Evolutionary conservation across 2,888 invertebrate genomes (phyloP), one percentile per base, ranked within the genome.

Genomic region (Heterodera filipjevi): DNA sequence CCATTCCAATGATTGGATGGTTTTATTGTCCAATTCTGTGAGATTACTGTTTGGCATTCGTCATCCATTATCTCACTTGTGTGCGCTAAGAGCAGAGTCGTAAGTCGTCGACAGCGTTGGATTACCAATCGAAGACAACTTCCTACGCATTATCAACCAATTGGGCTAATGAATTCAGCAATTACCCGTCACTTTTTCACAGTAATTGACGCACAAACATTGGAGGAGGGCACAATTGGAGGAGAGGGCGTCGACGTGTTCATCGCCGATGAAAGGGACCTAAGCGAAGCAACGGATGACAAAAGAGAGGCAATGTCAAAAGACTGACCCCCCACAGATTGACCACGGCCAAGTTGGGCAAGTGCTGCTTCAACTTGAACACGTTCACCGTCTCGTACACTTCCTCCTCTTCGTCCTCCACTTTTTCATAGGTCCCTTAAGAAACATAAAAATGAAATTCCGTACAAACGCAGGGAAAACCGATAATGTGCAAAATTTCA

Each of bases 371-470:
- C 77, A 99, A 92, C 90, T 97, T 99, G 90, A 97, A 96, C 39
- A 99, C 96, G 91, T 99, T 99, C 86, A 99, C 96, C 8, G 96
- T 96, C 90, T 97, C 97, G 90, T 97, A 97, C 85, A 98, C 96
- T 91, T 99, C 99, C 89, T 99, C 99, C 89, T 99, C 98, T 87
- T 97, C 98, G 89, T 98, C 97, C 90, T 97, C 96, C 6, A 96
- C 93, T 90, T 96, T 96, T 90, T 97, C 97, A 89, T 97, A 97
- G 0, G 96, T 97, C 22, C 96, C 94, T 94, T 89, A 39, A 86
- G 70, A n/a, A 66, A 49, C 12, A n/a, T n/a, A 27, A 66, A 27
- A 66, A 27, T 2, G 16, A 3, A 30, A 44, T 59, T 77, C 8
- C 30, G 35, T 32, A 49, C 22, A 77, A n/a, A 74, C 14, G 49